Evolutionary conservation across 2,888 invertebrate genomes (phyloP), one percentile per base, ranked within the genome.

Genomic region (Meta bourneti): DNA sequence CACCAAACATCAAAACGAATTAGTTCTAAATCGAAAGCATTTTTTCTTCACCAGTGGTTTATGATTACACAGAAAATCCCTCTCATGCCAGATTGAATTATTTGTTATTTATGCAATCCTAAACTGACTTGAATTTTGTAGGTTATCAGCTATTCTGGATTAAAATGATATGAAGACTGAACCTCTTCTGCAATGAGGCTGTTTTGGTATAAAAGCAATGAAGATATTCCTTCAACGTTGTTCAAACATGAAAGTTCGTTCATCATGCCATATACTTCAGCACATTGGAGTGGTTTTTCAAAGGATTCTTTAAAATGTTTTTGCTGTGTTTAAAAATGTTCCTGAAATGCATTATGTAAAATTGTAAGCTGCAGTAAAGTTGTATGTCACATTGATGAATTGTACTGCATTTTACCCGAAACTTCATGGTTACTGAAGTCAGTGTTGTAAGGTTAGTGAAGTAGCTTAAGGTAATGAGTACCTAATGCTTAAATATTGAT

Each of bases 91-190:
- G 34, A 34, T 34, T 34, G 34, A 34, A 34, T 34, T 1, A 34
- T 34, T 34, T 34, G 34, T 34, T 34, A 34, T 34, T 34, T 4
- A 34, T 34, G 34, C 34, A 34, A 34, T 34, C 34, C 34, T 34
- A 34, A 34, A 34, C 4, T 34, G 34, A 34, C 8, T 77, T 75
- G 51, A 54, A 48, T 71, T 79, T 84, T 83, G 7, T 48, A 90
- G 90, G 84, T 90, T n/a, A 90, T 90, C 13, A 84, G 61, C 7
- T 84, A 49, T 49, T 19, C 84, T 11, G 84, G 84, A 74, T 84
- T 90, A 49, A 90, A 90, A 84, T 90, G 77, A 89, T 16, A 48
- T 19, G 19, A 16, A 49, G 34, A n/a, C 48, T 71, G 11, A 69
- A 75, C n/a, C 19, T 61, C n/a, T 86, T 78, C 51, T 85, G n/a